Evolutionary conservation across 2,797 vertebrate species (phyloP).

Genomic region (Microcaecilia unicolor): DNA sequence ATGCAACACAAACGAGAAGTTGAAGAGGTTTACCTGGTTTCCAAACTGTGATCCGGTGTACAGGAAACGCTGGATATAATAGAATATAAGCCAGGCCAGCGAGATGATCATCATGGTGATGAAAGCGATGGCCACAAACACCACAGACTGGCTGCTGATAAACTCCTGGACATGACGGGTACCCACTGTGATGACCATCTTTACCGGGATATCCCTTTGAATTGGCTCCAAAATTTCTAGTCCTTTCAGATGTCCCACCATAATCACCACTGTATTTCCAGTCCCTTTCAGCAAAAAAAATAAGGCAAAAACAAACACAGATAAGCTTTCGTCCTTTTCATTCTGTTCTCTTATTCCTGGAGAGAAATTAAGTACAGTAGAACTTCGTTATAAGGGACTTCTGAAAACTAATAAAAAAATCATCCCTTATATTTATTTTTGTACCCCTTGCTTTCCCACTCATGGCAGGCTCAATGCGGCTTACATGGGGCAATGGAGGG

Average conservation of each 20-base stretch:
- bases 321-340: too few relatives aligned
- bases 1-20: too few relatives aligned
- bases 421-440: too few relatives aligned
- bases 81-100: conserved; percentile 64
- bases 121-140: conserved; percentile 65
- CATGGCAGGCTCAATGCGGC: too few relatives aligned
- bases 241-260: conserved; percentile 64
- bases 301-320: not conserved
- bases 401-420: too few relatives aligned
- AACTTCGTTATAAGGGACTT: too few relatives aligned
- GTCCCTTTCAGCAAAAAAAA: conserved; percentile 42
- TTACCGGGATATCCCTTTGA: conserved; percentile 55
- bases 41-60: conserved; percentile 58
- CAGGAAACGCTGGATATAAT: conserved; percentile 65
- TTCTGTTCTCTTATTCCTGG: too few relatives aligned
- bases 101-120: conserved; percentile 72
- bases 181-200: conserved; percentile 52
- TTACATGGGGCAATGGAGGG: too few relatives aligned
- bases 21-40: conserved; percentile 53
- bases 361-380: too few relatives aligned
- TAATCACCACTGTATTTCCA: conserved; percentile 60
- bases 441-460: too few relatives aligned
- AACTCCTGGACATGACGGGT: conserved; percentile 54
- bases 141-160: conserved; percentile 59
- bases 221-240: conserved; percentile 59